A percentile compares a stretch with the other conserved stretches of the same genome.
Conservation (phyloP, 2,113 vertebrate genomes). For the Hyaena hyaena region DNA sequence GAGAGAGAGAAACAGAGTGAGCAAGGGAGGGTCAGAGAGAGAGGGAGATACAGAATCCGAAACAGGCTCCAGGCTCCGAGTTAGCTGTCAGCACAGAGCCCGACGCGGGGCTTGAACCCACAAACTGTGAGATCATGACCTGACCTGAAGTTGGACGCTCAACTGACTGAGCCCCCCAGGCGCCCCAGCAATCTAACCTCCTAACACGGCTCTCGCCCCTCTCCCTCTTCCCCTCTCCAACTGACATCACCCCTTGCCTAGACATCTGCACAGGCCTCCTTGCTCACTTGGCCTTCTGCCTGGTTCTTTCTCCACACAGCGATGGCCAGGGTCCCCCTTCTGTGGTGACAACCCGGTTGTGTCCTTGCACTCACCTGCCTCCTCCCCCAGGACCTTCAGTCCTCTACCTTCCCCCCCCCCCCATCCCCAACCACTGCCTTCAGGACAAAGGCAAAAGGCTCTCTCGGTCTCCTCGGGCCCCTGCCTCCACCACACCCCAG, state of each 20-base stretch:
- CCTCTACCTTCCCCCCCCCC: neutral
- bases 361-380: neutral
- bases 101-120: too few species aligned
- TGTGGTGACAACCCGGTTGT: neutral
- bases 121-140: too few species aligned
- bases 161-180: too few species aligned
- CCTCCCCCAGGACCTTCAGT: too few species aligned
- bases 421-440: neutral
- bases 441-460: neutral
- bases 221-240: neutral
- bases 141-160: too few species aligned
- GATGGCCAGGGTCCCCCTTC: neutral
- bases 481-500: neutral
- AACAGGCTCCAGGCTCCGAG: too few species aligned
- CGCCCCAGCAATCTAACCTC: too few species aligned
- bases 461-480: neutral
- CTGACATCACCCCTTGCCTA: neutral
- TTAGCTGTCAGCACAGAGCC: too few species aligned
- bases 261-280: neutral
- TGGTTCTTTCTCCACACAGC: neutral
- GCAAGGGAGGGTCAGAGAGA: too few species aligned
- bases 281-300: neutral
- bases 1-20: too few species aligned
- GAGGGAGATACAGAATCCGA: too few species aligned
- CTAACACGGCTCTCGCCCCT: neutral